A percentile compares a stretch with the other conserved stretches of the same genome.
phyloP scores from a whole-genome alignment of 2,888 invertebrate genomes.

The Metalampra italica region DNA sequence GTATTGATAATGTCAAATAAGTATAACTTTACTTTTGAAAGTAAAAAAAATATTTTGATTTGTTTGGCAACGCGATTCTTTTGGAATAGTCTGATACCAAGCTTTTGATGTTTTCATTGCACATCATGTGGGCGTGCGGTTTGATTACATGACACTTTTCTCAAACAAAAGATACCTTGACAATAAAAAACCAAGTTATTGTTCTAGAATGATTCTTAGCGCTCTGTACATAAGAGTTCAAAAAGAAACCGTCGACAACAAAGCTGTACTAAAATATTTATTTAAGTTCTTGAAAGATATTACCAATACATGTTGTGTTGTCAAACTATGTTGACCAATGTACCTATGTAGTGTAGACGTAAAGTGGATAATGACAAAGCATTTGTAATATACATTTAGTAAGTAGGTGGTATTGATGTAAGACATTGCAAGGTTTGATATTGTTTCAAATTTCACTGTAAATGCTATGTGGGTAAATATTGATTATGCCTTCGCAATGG shows the following conservation, averaged over 20 bases:
- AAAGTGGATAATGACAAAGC: slow-evolving; percentile 17
- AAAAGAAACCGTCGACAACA: too few species aligned
- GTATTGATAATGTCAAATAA: too few species aligned
- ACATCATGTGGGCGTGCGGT: neutral
- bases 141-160: neutral
- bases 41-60: too few species aligned
- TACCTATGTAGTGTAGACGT: neutral
- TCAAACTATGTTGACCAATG: neutral
- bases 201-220: neutral
- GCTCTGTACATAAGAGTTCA: too few species aligned
- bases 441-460: slow-evolving; percentile 13
- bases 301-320: too few species aligned
- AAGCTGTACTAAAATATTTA: too few species aligned
- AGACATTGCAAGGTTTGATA: slow-evolving; percentile 9
- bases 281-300: too few species aligned
- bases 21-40: too few species aligned
- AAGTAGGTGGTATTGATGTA: slow-evolving; percentile 12
- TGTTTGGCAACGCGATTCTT: too few species aligned
- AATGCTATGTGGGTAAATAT: neutral
- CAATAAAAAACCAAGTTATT: neutral
- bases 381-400: slow-evolving; percentile 17
- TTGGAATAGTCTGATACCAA: too few species aligned
- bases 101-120: neutral
- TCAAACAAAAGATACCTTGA: too few species aligned
- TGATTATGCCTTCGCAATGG: slow-evolving; percentile 6